Conservation (phyloP, 1,140 invertebrate species). For the Hetaerina americana region DNA sequence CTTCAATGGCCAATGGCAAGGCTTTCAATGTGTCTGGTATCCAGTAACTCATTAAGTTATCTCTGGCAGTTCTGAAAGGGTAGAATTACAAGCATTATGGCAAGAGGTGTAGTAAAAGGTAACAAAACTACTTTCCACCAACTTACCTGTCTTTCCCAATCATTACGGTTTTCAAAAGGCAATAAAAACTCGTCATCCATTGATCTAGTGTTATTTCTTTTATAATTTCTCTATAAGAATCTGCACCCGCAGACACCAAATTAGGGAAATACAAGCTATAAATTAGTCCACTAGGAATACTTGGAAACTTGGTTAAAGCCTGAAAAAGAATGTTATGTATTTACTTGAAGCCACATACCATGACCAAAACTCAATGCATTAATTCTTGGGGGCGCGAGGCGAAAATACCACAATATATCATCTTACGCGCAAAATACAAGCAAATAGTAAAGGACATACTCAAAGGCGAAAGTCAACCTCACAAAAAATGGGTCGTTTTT, state of each 20-base stretch:
- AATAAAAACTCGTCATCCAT: slow-evolving; percentile 21
- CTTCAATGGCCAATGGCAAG: not conserved
- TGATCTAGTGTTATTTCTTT: slow-evolving; percentile 19
- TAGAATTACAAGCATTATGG: slow-evolving; percentile 7
- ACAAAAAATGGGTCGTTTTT: not conserved
- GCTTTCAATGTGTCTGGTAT: not conserved
- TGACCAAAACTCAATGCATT: not conserved
- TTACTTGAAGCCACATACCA: not conserved
- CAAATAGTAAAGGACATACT: not conserved
- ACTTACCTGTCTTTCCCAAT: slow-evolving; percentile 9
- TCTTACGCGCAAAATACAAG: not conserved
- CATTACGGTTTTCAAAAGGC: slow-evolving; percentile 18
- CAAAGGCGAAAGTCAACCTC: not conserved
- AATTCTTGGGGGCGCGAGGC: not conserved
- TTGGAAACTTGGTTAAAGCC: not conserved
- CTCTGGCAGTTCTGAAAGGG: slow-evolving; percentile 23
- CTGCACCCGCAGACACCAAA: slow-evolving; percentile 17
- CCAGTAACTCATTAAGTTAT: slow-evolving; percentile 3
- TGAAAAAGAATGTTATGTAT: not conserved
- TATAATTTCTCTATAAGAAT: slow-evolving; percentile 21
- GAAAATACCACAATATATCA: not conserved
- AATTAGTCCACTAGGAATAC: not conserved
- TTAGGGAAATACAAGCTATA: not conserved
- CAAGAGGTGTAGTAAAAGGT: slow-evolving; percentile 1
- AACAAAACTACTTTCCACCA: not conserved